phyloP scores from a whole-genome alignment of 2,113 vertebrate species.

The Smithornis capensis region DNA sequence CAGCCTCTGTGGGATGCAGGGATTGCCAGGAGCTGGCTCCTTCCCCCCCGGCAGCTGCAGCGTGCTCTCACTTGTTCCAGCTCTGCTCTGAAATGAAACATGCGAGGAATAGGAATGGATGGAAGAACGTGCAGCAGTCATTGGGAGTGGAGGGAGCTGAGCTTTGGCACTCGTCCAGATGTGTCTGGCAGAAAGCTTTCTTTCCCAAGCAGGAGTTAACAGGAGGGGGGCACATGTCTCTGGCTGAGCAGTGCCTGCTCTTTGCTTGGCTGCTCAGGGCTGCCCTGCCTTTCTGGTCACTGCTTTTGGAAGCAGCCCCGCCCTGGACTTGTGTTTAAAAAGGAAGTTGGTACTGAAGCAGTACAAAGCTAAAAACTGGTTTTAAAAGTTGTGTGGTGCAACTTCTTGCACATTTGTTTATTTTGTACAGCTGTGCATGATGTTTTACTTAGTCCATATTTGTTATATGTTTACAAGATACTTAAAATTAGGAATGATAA shows the following conservation, averaged over 20 bases:
- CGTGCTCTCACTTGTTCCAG: slow-evolving; percentile 39
- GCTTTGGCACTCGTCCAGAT: neutral
- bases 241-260: neutral
- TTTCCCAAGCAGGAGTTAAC: neutral
- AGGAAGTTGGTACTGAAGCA: neutral
- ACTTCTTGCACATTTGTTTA: neutral
- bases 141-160: neutral
- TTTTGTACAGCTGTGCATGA: neutral
- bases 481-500: neutral
- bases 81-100: neutral
- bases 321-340: neutral
- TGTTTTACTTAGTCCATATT: neutral
- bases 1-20: neutral
- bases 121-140: neutral
- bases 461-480: neutral
- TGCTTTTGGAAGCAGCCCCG: neutral
- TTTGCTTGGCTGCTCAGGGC: neutral
- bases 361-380: neutral
- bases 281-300: neutral
- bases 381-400: neutral
- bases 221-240: neutral
- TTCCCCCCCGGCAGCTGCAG: slow-evolving; percentile 7
- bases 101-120: neutral
- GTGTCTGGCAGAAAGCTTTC: neutral
- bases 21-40: slow-evolving; percentile 25